Percentiles rank a stretch among this genome's conserved stretches.
Evolutionary conservation across 2,888 invertebrate species (phyloP).

Genomic region (Mimas tiliae): DNA sequence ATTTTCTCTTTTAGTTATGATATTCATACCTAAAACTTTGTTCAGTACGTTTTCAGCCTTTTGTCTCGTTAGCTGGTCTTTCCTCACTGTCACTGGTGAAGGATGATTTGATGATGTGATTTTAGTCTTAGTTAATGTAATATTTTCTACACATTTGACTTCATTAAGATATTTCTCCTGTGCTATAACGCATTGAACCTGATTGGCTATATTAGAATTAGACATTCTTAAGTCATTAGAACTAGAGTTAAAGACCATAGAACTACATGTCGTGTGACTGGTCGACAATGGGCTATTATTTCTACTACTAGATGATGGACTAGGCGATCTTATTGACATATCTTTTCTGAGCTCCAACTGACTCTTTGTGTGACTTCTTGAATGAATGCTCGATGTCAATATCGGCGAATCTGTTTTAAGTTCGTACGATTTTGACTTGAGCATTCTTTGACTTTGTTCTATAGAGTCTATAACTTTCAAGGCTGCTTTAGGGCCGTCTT

Average conservation of each 20-base stretch:
- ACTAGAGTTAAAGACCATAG: constrained; percentile 82
- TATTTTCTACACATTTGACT: constrained; percentile 79
- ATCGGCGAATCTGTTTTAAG: constrained; percentile 76
- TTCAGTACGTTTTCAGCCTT: constrained; percentile 79
- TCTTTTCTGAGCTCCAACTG: constrained; percentile 76
- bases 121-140: constrained; percentile 74
- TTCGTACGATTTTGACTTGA: constrained; percentile 79
- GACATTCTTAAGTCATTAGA: constrained; percentile 80
- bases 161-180: constrained; percentile 82
- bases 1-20: constrained; percentile 74
- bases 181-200: constrained; percentile 81
- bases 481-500: constrained; percentile 77
- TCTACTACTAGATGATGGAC: constrained; percentile 79
- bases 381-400: constrained; percentile 62
- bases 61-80: constrained; percentile 76
- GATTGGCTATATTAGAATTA: constrained; percentile 77
- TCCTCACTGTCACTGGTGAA: constrained; percentile 69
- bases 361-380: constrained; percentile 68
- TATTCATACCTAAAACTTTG: constrained; percentile 80
- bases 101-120: constrained; percentile 58
- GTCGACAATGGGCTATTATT: constrained; percentile 77
- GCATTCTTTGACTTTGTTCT: constrained; percentile 79
- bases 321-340: constrained; percentile 72
- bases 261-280: constrained; percentile 82
- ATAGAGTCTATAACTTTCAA: constrained; percentile 79